Percentiles rank a stretch among this genome's conserved stretches.
Conservation (phyloP, 2,797 vertebrate species). For the Eupleurogrammus muticus region DNA sequence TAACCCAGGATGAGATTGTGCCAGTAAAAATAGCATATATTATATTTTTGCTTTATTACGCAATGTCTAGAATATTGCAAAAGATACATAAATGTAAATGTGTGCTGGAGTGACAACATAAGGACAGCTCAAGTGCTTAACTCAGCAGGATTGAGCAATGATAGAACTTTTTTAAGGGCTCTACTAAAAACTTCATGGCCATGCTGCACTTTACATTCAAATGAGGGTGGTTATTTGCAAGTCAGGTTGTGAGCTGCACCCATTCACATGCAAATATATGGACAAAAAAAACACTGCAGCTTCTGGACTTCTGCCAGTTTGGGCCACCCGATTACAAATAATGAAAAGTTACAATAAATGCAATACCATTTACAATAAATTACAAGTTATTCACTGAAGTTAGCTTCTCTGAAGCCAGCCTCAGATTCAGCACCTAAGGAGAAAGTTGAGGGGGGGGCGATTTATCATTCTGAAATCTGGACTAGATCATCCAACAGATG, state of each 20-base stretch:
- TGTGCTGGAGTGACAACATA: neutral
- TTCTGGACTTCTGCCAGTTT: conserved; percentile 25
- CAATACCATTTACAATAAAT: no score
- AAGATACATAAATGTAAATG: neutral
- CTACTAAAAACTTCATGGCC: conserved; percentile 23
- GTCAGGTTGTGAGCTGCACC: conserved; percentile 34
- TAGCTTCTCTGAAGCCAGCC: no score
- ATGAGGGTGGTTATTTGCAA: conserved; percentile 50
- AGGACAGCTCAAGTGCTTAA: conserved; percentile 11
- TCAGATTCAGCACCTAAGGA: no score
- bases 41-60: neutral
- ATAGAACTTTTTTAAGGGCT: conserved; percentile 17
- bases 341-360: no score
- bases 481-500: no score
- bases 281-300: neutral
- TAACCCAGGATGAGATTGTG: neutral
- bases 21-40: neutral
- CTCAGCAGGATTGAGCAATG: conserved; percentile 21
- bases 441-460: no score
- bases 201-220: conserved; percentile 42
- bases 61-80: neutral
- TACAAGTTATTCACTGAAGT: no score
- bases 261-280: conserved; percentile 68
- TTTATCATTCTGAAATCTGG: no score
- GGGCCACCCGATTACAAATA: conserved; percentile 3